These are phyloP conservation scores for Himantopus leucocephalus DNA, from an alignment of 2,113 vertebrate genomes.

Conservation along the genomic window DNA sequence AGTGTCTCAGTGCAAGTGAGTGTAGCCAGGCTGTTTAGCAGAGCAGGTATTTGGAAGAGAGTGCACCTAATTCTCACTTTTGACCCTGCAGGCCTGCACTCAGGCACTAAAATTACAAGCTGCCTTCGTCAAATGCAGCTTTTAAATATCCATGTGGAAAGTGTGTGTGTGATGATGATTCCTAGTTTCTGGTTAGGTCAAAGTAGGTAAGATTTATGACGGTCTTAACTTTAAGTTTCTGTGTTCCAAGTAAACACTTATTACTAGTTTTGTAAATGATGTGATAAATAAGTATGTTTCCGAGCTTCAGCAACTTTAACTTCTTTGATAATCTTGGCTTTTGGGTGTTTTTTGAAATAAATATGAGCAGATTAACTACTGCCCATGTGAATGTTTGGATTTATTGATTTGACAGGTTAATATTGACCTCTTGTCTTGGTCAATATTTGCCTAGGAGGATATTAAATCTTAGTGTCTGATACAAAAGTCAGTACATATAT, in stretches of 20 bases:
- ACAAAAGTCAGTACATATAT: not conserved
- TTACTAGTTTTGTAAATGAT: not conserved
- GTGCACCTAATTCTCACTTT: not conserved
- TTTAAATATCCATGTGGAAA: not conserved
- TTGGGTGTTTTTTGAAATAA: not conserved
- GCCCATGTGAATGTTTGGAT: not conserved
- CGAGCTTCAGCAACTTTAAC: not conserved
- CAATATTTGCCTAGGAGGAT: conserved; percentile 4
- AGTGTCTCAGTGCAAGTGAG: conserved; percentile 4
- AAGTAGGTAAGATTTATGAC: not conserved
- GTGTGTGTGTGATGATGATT: not conserved
- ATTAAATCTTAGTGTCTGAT: conserved; percentile 23
- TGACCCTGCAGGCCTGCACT: not conserved
- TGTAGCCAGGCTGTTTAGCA: not conserved
- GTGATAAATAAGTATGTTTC: not conserved
- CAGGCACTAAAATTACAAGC: not conserved
- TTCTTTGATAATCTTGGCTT: not conserved
- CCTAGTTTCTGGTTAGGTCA: not conserved
- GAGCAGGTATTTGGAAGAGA: not conserved
- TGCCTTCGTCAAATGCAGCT: not conserved
- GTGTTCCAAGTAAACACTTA: not conserved
- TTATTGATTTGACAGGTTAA: conserved; percentile 35
- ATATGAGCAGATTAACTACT: not conserved
- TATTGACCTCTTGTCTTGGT: conserved; percentile 16
- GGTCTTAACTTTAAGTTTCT: conserved; percentile 2